Percentiles rank a stretch among this genome's conserved stretches.
phyloP scores from a whole-genome alignment of 2,113 vertebrate species.

The rabbit (Oryctolagus cuniculus) region mOryCun1.1 NC_091436.1:94080001-94080500 shows the following conservation, averaged over 20 bases:
- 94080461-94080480: neutral
- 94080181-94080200: neutral
- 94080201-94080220: neutral
- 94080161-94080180: neutral
- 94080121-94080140: neutral
- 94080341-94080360: slow-evolving; percentile 25
- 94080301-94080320: neutral
- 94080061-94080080: neutral
- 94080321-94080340: slow-evolving; percentile 39
- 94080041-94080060: slow-evolving; percentile 1
- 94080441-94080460: slow-evolving; percentile 36
- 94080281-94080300: neutral
- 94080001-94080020: neutral
- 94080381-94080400: neutral
- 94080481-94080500: neutral
- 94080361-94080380: neutral
- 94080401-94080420: neutral
- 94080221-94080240: neutral
- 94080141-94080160: neutral
- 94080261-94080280: neutral
- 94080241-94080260: neutral
- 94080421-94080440: neutral
- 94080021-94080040: neutral
- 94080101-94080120: neutral
- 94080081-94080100: slow-evolving; percentile 44